Conservation (phyloP, 1,140 invertebrate genomes). For the Bombus cullumanus region DNA sequence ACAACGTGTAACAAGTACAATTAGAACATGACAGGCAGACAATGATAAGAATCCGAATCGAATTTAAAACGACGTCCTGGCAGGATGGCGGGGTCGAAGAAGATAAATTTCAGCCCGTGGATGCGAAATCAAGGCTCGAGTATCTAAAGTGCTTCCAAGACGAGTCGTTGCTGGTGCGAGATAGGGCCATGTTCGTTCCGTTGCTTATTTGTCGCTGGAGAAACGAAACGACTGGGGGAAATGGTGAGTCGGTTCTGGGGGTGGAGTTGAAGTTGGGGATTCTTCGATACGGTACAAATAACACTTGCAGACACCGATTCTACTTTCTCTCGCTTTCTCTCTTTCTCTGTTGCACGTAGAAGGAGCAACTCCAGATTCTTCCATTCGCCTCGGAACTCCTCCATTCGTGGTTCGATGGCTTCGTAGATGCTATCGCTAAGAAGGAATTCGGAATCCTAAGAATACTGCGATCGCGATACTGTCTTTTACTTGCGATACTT, state of each 20-base stretch:
- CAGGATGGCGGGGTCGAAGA: slow-evolving; percentile 53
- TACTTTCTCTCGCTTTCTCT: not conserved
- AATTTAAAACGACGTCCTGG: slow-evolving; percentile 61
- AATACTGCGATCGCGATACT: slow-evolving; percentile 13
- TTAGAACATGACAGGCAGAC: slow-evolving; percentile 44
- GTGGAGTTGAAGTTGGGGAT: slow-evolving; percentile 36
- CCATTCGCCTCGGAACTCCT: slow-evolving; percentile 35
- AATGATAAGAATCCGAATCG: slow-evolving; percentile 58
- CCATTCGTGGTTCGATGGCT: slow-evolving; percentile 55
- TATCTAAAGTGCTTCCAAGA: slow-evolving; percentile 60
- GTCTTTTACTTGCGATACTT: not conserved
- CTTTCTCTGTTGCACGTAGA: slow-evolving; percentile 7
- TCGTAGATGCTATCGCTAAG: slow-evolving; percentile 61
- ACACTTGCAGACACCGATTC: slow-evolving; percentile 56
- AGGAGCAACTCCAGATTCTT: slow-evolving; percentile 41
- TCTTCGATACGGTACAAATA: slow-evolving; percentile 69
- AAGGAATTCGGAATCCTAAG: slow-evolving; percentile 26
- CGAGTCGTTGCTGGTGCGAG: slow-evolving; percentile 56
- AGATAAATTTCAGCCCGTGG: slow-evolving; percentile 64
- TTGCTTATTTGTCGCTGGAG: slow-evolving; percentile 71
- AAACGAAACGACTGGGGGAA: slow-evolving; percentile 67
- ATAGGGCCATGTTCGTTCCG: slow-evolving; percentile 64
- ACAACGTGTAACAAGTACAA: slow-evolving; percentile 7
- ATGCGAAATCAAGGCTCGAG: slow-evolving; percentile 65
- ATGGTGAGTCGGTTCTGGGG: slow-evolving; percentile 51